Evolutionary conservation across 2,113 vertebrate genomes (phyloP).

Genomic region (Lanius collurio): DNA sequence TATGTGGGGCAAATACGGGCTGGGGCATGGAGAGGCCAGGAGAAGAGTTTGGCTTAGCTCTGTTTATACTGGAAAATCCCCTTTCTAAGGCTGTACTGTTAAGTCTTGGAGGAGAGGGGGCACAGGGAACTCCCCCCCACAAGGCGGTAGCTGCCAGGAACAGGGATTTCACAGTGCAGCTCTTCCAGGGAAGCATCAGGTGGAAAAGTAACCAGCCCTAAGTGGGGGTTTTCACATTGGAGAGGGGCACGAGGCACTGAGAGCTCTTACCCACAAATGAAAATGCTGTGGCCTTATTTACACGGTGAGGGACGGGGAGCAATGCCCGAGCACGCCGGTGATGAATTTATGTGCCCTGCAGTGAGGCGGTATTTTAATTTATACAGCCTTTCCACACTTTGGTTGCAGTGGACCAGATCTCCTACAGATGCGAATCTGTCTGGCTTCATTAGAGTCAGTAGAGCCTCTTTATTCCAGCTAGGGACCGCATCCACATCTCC

Average conservation of each 20-base stretch:
- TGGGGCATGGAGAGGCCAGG: constrained; percentile 58
- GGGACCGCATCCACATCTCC: background rate
- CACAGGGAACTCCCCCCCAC: background rate
- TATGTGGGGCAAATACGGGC: constrained; percentile 41
- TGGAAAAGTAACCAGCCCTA: background rate
- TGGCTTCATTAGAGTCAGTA: background rate
- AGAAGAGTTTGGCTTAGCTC: constrained; percentile 53
- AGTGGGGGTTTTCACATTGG: background rate
- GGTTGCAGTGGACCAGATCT: background rate
- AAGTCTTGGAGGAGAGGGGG: constrained; percentile 8
- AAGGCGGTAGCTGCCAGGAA: background rate
- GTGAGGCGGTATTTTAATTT: background rate
- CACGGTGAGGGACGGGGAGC: background rate
- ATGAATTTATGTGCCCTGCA: background rate
- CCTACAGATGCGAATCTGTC: background rate
- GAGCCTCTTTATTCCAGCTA: background rate
- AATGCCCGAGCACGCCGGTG: background rate
- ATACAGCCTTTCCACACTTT: background rate
- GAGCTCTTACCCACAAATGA: constrained; percentile 33
- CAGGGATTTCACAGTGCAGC: constrained; percentile 32
- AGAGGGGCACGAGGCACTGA: constrained; percentile 6
- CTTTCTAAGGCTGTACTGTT: constrained; percentile 57
- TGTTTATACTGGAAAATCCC: constrained; percentile 67
- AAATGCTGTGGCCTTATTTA: constrained; percentile 46
- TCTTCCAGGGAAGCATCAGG: background rate